Conservation (phyloP, 1,140 invertebrate genomes). For the Orchestia grillus region DNA sequence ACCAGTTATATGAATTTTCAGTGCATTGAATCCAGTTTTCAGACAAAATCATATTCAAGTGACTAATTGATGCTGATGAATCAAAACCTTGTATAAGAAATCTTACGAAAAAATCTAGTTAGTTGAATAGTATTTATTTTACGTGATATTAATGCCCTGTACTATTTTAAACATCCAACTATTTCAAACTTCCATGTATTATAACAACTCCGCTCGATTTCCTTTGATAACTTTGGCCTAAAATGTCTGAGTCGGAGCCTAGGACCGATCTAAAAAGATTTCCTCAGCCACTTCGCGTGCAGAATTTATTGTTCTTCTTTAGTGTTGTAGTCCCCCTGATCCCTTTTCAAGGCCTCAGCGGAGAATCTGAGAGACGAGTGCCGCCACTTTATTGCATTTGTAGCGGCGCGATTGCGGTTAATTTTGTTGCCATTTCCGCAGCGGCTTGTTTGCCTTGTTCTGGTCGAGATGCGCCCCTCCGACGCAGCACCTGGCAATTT, state of each 20-base stretch:
- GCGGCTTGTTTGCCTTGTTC: slow-evolving; percentile 5
- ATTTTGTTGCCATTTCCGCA: slow-evolving; percentile 25
- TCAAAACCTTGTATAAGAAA: no score
- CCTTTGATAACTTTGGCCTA: background rate
- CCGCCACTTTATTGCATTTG: slow-evolving; percentile 46
- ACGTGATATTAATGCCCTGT: no score
- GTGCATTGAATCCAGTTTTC: no score
- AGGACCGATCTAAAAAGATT: background rate
- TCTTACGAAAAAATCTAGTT: no score
- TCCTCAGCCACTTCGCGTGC: background rate
- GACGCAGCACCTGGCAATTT: background rate
- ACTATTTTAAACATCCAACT: no score
- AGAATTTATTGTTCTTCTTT: background rate
- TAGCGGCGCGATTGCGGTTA: slow-evolving; percentile 22
- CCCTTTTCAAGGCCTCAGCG: background rate
- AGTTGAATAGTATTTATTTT: no score
- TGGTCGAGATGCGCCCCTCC: slow-evolving; percentile 29
- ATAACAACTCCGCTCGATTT: background rate
- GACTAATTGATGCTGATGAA: no score
- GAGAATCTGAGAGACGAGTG: background rate
- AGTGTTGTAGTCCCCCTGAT: background rate
- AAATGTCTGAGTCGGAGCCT: background rate
- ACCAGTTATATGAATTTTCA: no score
- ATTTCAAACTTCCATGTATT: no score
- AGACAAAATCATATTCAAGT: no score